A percentile compares a stretch with the other conserved stretches of the same genome.
These are phyloP conservation scores for Epizoanthus rinbou DNA, from an alignment of 92 coral and sea anemone species.

Conservation along the genomic window DNA sequence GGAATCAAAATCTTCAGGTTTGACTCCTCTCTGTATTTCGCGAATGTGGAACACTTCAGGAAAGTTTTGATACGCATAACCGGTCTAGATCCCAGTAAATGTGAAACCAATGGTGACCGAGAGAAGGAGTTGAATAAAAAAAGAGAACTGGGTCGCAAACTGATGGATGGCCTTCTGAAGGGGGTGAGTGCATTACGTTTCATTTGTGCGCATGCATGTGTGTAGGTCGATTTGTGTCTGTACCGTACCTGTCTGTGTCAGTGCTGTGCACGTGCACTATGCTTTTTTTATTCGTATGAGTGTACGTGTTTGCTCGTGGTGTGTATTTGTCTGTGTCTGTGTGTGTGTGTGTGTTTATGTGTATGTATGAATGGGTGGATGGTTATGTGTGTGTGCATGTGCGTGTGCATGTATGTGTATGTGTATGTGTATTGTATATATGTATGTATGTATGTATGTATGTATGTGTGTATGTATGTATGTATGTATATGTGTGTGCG, in stretches of 20 bases:
- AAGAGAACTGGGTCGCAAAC: conserved; percentile 23
- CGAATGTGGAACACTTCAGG: conserved; percentile 74
- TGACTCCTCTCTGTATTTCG: conserved; percentile 79
- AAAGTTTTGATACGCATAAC: conserved; percentile 37
- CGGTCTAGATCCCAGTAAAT: conserved; percentile 43
- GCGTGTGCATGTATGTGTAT: neutral
- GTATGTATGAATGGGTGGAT: neutral
- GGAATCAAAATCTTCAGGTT: conserved; percentile 76
- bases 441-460: no score
- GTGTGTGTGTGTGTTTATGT: neutral
- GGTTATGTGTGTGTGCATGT: neutral
- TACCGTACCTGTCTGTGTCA: no score
- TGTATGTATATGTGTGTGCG: no score
- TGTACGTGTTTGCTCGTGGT: no score
- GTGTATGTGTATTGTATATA: neutral
- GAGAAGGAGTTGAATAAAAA: neutral
- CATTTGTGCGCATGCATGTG: no score
- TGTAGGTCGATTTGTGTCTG: no score
- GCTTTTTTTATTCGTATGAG: no score
- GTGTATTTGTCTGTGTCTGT: no score
- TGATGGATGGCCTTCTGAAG: neutral
- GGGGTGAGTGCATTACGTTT: no score
- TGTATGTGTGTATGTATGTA: no score
- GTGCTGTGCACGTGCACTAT: no score
- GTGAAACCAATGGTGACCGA: conserved; percentile 12